A percentile compares a stretch with the other conserved stretches of the same genome.
phyloP scores from a whole-genome alignment of 1,140 invertebrate species.

The Elymnias hypermnestra region DNA sequence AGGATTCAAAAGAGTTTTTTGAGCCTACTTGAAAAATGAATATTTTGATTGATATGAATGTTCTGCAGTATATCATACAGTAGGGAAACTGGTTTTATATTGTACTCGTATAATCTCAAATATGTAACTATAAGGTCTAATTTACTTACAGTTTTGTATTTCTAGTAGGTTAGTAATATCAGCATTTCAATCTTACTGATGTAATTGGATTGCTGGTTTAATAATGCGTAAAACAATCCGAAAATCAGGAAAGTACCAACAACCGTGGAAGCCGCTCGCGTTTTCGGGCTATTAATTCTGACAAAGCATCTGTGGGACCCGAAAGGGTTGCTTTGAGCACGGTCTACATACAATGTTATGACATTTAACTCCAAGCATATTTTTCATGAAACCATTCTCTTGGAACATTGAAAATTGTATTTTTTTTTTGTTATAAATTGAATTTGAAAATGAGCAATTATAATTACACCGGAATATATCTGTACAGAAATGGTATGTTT shows the following conservation, averaged over 20 bases:
- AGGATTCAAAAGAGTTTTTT: too few relatives aligned
- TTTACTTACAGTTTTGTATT: too few relatives aligned
- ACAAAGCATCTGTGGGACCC: constrained; percentile 53
- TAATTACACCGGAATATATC: too few relatives aligned
- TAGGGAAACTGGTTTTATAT: too few relatives aligned
- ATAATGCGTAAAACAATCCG: constrained; percentile 73
- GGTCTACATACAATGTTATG: constrained; percentile 51
- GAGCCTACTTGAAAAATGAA: too few relatives aligned
- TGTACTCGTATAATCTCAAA: too few relatives aligned
- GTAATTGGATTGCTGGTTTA: constrained; percentile 70
- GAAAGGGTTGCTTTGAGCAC: constrained; percentile 56
- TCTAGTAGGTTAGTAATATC: constrained; percentile 15
- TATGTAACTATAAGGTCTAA: too few relatives aligned
- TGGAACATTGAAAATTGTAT: constrained; percentile 21
- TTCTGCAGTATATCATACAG: too few relatives aligned
- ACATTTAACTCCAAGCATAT: constrained; percentile 31
- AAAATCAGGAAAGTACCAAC: constrained; percentile 61
- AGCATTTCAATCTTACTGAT: constrained; percentile 53
- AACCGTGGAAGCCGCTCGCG: constrained; percentile 37
- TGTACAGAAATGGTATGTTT: too few relatives aligned
- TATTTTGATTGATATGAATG: too few relatives aligned
- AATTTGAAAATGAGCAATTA: background rate
- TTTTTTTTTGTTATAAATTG: constrained; percentile 3
- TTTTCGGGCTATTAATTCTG: constrained; percentile 71
- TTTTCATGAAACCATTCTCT: constrained; percentile 13